Conservation (phyloP, 2,113 vertebrate genomes). For the Malurus alboscapulatus region DNA sequence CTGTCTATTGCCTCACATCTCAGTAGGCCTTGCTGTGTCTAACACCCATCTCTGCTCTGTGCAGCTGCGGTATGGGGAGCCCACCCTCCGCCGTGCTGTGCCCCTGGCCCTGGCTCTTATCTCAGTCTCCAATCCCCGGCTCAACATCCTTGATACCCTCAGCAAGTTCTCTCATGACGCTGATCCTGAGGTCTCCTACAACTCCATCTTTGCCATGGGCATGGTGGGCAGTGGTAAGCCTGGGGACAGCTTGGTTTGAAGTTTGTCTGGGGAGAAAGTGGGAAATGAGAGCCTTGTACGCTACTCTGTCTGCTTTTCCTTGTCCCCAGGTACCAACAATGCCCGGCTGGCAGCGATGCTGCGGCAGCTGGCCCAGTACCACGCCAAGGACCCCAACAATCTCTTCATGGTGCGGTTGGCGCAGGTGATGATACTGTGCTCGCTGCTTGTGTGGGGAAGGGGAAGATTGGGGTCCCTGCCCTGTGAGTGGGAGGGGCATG, state of each 20-base stretch:
- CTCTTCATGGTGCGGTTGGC: slow-evolving; percentile 98
- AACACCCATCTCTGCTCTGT: accelerated
- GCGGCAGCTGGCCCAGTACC: slow-evolving; percentile 95
- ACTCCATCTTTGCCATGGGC: slow-evolving; percentile 99
- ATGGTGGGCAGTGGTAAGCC: slow-evolving; percentile 97
- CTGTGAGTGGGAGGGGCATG: background rate
- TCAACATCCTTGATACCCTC: slow-evolving; percentile 96
- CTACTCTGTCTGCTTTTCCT: background rate
- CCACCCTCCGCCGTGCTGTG: slow-evolving; percentile 93
- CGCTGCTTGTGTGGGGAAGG: accelerated
- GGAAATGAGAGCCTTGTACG: accelerated
- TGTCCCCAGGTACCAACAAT: slow-evolving; percentile 89
- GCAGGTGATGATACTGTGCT: slow-evolving; percentile 75
- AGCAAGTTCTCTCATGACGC: slow-evolving; percentile 99
- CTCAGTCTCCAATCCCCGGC: slow-evolving; percentile 94
- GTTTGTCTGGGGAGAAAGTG: accelerated
- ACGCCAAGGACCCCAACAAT: slow-evolving; percentile 98
- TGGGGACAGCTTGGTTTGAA: background rate
- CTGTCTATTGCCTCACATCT: background rate
- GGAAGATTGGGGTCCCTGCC: background rate
- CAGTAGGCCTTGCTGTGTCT: background rate
- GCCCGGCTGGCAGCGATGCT: slow-evolving; percentile 96
- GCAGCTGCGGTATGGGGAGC: slow-evolving; percentile 95
- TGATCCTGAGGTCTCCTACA: slow-evolving; percentile 96
- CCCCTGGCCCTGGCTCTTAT: slow-evolving; percentile 93